phyloP scores from a whole-genome alignment of 2,797 vertebrate genomes.

The Poecilia wingei region DNA sequence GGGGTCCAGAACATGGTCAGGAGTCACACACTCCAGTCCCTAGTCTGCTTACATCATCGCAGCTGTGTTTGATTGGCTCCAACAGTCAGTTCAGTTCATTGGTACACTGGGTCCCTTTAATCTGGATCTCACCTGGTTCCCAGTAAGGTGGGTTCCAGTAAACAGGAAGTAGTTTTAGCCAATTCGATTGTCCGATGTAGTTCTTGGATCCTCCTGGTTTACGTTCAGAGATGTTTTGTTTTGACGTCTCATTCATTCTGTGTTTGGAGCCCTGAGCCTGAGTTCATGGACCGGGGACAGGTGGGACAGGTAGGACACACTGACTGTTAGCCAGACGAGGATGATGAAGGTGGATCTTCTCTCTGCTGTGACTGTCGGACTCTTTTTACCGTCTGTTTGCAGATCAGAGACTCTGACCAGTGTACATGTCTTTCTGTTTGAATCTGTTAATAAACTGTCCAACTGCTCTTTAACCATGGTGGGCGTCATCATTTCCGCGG shows the following conservation, averaged over 20 bases:
- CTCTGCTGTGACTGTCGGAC: slow-evolving; percentile 54
- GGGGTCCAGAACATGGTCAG: slow-evolving; percentile 18
- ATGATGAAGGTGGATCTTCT: slow-evolving; percentile 71
- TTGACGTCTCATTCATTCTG: neutral
- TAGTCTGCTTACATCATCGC: neutral
- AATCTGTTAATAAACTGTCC: slow-evolving; percentile 93
- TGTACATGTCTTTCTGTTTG: slow-evolving; percentile 84
- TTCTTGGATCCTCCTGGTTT: neutral
- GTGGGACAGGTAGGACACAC: slow-evolving; percentile 50
- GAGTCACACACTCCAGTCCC: neutral
- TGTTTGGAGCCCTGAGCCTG: slow-evolving; percentile 30
- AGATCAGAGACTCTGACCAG: slow-evolving; percentile 89
- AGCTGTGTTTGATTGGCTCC: neutral
- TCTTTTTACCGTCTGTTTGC: slow-evolving; percentile 92
- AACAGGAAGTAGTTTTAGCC: neutral
- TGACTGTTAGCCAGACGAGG: slow-evolving; percentile 52
- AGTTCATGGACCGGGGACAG: slow-evolving; percentile 7
- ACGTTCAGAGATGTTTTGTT: neutral
- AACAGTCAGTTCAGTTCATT: no score
- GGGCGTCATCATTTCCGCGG: slow-evolving; percentile 75
- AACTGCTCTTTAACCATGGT: slow-evolving; percentile 71
- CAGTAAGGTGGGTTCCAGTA: neutral
- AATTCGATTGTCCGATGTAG: neutral
- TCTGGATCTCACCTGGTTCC: no score
- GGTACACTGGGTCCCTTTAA: no score